A percentile compares a stretch with the other conserved stretches of the same genome.
Evolutionary conservation across 1,140 invertebrate species (phyloP).

Genomic region (Eriosoma lanigerum): DNA sequence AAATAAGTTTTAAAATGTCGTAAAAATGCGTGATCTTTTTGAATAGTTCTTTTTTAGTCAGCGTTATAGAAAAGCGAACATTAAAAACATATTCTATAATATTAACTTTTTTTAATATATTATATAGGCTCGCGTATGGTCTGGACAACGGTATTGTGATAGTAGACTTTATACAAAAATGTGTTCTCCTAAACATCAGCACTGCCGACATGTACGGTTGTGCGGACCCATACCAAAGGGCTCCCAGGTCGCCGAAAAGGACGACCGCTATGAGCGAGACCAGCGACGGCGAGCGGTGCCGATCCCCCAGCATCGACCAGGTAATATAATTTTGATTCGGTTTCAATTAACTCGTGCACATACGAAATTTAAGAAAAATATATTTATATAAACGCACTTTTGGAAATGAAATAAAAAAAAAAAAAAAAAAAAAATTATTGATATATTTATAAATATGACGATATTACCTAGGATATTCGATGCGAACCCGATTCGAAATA

Average conservation of each 20-base stretch:
- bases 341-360: slow-evolving; percentile 16
- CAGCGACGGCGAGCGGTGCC: slow-evolving; percentile 69
- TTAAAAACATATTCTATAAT: too few relatives aligned
- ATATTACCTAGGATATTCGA: neutral
- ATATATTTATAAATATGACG: too few relatives aligned
- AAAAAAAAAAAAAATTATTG: neutral
- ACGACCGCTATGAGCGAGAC: slow-evolving; percentile 58
- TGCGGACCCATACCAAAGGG: slow-evolving; percentile 84
- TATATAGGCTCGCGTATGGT: slow-evolving; percentile 96
- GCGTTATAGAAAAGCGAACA: too few relatives aligned
- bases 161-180: slow-evolving; percentile 90
- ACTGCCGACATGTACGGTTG: slow-evolving; percentile 84
- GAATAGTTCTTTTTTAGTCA: too few relatives aligned
- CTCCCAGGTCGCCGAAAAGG: slow-evolving; percentile 79
- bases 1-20: too few relatives aligned
- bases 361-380: neutral
- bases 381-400: neutral
- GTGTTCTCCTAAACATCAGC: slow-evolving; percentile 80
- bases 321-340: slow-evolving; percentile 63
- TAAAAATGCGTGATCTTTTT: too few relatives aligned
- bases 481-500: neutral
- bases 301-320: slow-evolving; percentile 89
- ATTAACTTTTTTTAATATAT: too few relatives aligned
- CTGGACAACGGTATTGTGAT: slow-evolving; percentile 92
- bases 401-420: too few relatives aligned